phyloP scores from a whole-genome alignment of 2,888 invertebrate genomes.

The Stenotaenia linearis region DNA sequence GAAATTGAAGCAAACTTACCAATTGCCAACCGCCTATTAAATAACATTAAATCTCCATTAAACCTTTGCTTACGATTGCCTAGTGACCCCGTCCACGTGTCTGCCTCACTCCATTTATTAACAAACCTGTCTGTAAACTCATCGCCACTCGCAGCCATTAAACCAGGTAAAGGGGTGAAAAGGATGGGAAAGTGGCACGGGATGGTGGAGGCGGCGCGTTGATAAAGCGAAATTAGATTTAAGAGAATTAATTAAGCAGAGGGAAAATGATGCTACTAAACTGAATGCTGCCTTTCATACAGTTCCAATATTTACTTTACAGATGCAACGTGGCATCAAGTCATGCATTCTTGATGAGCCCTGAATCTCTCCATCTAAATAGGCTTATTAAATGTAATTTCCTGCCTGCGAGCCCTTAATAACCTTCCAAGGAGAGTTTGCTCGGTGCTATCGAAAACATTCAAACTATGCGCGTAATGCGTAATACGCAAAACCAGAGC shows the following conservation, averaged over 20 bases:
- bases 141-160: background rate
- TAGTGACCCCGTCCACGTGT: background rate
- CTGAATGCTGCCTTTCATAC: background rate
- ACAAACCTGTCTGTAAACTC: background rate
- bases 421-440: background rate
- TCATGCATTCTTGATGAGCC: background rate
- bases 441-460: background rate
- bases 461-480: background rate
- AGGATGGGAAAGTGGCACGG: too few relatives aligned
- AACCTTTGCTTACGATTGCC: background rate
- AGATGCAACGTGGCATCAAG: background rate
- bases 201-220: too few relatives aligned
- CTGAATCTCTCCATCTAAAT: background rate
- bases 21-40: background rate
- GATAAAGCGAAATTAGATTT: background rate
- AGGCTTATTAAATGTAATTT: slow-evolving; percentile 1
- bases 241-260: background rate
- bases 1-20: background rate
- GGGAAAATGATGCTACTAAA: background rate
- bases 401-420: background rate
- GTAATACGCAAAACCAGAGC: background rate
- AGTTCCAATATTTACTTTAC: background rate
- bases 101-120: background rate
- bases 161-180: background rate
- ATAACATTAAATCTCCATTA: background rate